Evolutionary conservation across 2,113 vertebrate genomes (phyloP), one percentile per base, ranked within the genome.

Genomic region (Oncorhynchus nerka): DNA sequence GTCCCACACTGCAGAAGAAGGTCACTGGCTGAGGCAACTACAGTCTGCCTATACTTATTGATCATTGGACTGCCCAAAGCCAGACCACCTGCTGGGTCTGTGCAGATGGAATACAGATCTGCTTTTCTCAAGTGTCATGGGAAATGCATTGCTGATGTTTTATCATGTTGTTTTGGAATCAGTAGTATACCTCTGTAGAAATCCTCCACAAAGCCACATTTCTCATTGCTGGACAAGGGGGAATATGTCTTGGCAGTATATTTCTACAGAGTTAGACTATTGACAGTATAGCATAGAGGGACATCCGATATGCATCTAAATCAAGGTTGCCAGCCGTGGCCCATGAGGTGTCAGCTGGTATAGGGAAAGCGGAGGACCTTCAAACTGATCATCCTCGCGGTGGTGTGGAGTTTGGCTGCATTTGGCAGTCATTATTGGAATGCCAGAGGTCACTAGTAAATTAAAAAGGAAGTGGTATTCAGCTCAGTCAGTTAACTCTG

Each of bases 381-480:
- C 79, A 77, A 24, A 61, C 82, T 79, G 79, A 73, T 57, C 74
- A 3, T 83, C 84, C 87, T 77, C 84, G 68, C 80, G 68, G 72
- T 55, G 51, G 49, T 5, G 49, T 55, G 16, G 51, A 55, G 51
- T 80, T 88, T 73, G 74, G 81, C 82, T 86, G 73, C n/a, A 48
- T 77, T 78, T 70, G 75, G 75, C 78, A 88, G 86, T 84, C 78
- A 91, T 83, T 82, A 79, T 39, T 74, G 85, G 84, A 89, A 92
- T 90, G 88, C 76, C 83, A 80, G 76, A 81, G 79, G 81, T 73
- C 75, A 76, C 12, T 68, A 68, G 62, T 30, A 78, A 73, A 84
- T 70, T 22, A 68, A 5, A 32, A 82, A 68, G 61, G 65, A 83
- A 81, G 73, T 48, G 76, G 77, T 67, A 59, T 80, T 61, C 51